Evolutionary conservation across 2,888 invertebrate genomes (phyloP), one percentile per base, ranked within the genome.

Genomic region (Hedya salicella): DNA sequence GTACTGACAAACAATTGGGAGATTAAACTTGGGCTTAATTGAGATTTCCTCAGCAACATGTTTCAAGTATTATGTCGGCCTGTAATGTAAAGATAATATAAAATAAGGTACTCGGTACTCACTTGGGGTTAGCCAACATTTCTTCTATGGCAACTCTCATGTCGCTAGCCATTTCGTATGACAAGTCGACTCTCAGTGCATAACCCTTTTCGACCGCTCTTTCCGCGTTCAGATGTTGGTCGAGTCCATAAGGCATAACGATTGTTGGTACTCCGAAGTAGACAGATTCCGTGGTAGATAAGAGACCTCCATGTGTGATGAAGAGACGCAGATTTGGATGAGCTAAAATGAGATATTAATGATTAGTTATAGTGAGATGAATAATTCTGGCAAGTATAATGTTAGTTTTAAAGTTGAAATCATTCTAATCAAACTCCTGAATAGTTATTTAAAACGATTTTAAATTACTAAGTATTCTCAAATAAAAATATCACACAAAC

Each of bases 251-350:
- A 2, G 70, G 70, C 2, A 70, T 46, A 9, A 68, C 69, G 9
- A 69, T 61, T 13, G 63, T 64, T 14, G 70, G 69, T 1, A 69
- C 69, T 13, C 68, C 69, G n/a, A 61, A 68, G 53, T 59, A 65
- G 8, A 68, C 39, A 1, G 68, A 44, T 32, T 70, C 70, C 13
- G 66, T 68, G 3, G 62, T 50, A 11, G 69, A 68, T 4, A 66
- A 56, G 5, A 70, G 59, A 25, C 69, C 69, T 4, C 69, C 69
- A 25, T 68, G 68, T 1, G 70, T 61, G 36, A 68, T 68, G 36
- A 68, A 70, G 8, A 70, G 46, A 5, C 60, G n/a, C 25, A 60
- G 61, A 46, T 68, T 70, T 0, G 62, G 66, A 42, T 70, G 70
- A 30, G 66, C 70, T 70, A 52, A 11, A 63, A 67, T 13, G 16